Evolutionary conservation across 2,113 vertebrate genomes (phyloP), one percentile per base, ranked within the genome.

Genomic region (Microcebus jonahi): DNA sequence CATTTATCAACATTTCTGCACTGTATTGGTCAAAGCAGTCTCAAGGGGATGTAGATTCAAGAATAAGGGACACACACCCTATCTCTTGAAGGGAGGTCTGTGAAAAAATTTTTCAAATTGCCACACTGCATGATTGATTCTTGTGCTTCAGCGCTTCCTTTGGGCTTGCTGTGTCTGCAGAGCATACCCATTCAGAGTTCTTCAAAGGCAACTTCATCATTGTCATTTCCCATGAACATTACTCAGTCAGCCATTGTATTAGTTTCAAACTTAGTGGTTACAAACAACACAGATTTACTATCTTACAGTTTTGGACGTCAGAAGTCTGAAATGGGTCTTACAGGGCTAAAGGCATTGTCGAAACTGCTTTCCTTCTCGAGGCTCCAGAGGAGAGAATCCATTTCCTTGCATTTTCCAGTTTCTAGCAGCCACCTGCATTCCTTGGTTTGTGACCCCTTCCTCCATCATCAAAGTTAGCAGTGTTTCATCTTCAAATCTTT

Each of bases 221-320:
- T 8, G 31, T 86, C 84, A 90, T 90, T 95, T 90, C 36, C 34
- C 13, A 25, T 7, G 36, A 80, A 61, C 14, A 29, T 57, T 79
- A 27, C 63, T 87, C 31, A 85, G 15, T 70, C 31, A 95, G 39
- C 39, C 59, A 57, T 83, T 13, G 18, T 76, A 57, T 84, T 88
- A 76, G 39, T 76, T 90, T 96, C 75, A 73, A 83, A 61, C 3
- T n/a, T n/a, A n/a, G n/a, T n/a, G n/a, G n/a, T n/a, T n/a, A n/a
- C n/a, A n/a, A 83, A 61, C 3, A 68, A 76, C 8, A 85, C 17
- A 68, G 15, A 77, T 50, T 59, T 39, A 50, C 88, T 91, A n/a
- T 75, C 14, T 93, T 75, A 75, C 12, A 84, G 31, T 86, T 86
- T 31, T 88, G 65, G 25, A 70, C 27, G 20, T 85, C 76, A 88